A percentile compares a stretch with the other conserved stretches of the same genome.
These are phyloP conservation scores for Myoxocephalus aenaeus DNA, from an alignment of 2,797 vertebrate species.

Conservation along the genomic window DNA sequence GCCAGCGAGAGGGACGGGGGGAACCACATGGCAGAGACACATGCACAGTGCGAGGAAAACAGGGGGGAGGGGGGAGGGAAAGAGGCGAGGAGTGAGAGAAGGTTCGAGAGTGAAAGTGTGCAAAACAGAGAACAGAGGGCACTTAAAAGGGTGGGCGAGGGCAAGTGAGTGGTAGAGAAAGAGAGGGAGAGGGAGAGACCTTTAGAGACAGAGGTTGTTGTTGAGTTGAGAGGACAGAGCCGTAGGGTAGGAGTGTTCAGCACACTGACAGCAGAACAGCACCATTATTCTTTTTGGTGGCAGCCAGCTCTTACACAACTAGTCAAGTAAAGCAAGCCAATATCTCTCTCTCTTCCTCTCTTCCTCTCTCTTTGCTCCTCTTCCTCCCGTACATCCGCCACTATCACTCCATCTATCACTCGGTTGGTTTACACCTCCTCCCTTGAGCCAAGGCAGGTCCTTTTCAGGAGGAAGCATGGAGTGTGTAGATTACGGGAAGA, in stretches of 20 bases:
- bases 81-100: slow-evolving; percentile 56
- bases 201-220: slow-evolving; percentile 70
- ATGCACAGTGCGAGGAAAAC: slow-evolving; percentile 76
- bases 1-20: slow-evolving; percentile 76
- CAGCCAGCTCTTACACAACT: slow-evolving; percentile 83
- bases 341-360: slow-evolving; percentile 36
- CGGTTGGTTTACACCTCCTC: slow-evolving; percentile 50
- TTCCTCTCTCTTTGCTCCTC: slow-evolving; percentile 26
- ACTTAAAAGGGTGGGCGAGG: slow-evolving; percentile 73
- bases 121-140: slow-evolving; percentile 68
- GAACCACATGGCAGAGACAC: slow-evolving; percentile 80
- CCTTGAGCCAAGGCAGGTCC: slow-evolving; percentile 63
- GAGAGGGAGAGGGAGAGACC: slow-evolving; percentile 55
- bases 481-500: slow-evolving; percentile 68
- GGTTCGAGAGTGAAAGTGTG: slow-evolving; percentile 74
- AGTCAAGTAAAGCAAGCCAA: slow-evolving; percentile 64
- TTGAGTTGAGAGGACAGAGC: slow-evolving; percentile 76
- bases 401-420: slow-evolving; percentile 52
- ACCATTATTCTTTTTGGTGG: slow-evolving; percentile 75
- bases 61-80: slow-evolving; percentile 58
- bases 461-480: slow-evolving; percentile 61
- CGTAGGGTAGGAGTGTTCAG: slow-evolving; percentile 82
- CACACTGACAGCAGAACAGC: slow-evolving; percentile 76
- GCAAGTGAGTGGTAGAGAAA: slow-evolving; percentile 61
- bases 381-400: slow-evolving; percentile 35